Conservation (phyloP, 1,140 invertebrate species). For the Ganaspis sp. region DNA sequence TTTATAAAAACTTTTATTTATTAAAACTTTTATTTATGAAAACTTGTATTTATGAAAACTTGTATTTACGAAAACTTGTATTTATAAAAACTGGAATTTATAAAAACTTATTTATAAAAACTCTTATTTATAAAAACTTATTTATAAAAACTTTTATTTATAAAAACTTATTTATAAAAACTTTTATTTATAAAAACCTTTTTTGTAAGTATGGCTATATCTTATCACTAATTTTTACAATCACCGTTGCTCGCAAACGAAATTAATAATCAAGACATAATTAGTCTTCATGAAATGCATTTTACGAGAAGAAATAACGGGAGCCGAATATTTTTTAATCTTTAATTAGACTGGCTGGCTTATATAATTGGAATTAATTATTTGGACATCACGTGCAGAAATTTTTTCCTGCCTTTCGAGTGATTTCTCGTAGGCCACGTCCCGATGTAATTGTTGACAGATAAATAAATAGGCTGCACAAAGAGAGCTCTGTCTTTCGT, state of each 20-base stretch:
- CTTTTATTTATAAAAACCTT: neutral
- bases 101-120: neutral
- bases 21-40: too few species aligned
- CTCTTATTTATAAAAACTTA: neutral
- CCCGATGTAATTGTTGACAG: constrained; percentile 72
- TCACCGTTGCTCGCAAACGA: too few species aligned
- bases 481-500: constrained; percentile 65
- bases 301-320: too few species aligned
- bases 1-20: too few species aligned
- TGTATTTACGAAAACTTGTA: too few species aligned
- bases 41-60: too few species aligned
- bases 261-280: too few species aligned
- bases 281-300: too few species aligned
- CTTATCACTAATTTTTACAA: too few species aligned
- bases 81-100: too few species aligned
- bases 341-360: neutral
- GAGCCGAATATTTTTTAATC: neutral
- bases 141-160: neutral
- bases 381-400: constrained; percentile 48
- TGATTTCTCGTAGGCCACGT: constrained; percentile 61
- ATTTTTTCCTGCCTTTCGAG: constrained; percentile 49
- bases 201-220: too few species aligned
- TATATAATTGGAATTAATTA: constrained; percentile 62
- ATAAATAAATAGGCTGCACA: constrained; percentile 73
- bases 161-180: neutral